A percentile compares a stretch with the other conserved stretches of the same genome.
Conservation (phyloP, 2,113 vertebrate species). For the Leucosticte australis region DNA sequence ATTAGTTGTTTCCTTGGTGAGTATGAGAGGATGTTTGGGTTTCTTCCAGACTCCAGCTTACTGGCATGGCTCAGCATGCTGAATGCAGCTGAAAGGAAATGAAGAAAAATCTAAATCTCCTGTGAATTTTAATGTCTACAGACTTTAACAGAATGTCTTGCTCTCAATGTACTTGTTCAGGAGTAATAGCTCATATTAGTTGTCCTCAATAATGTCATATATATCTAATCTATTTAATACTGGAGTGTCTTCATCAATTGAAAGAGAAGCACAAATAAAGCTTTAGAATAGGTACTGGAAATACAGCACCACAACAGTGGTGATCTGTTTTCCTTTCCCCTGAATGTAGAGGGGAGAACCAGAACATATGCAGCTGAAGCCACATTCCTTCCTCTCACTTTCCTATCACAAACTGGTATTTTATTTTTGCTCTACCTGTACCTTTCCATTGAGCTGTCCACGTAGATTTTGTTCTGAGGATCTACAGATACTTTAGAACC, state of each 20-base stretch:
- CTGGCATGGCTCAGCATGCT: neutral
- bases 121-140: neutral
- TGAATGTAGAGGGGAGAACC: neutral
- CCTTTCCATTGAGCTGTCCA: neutral
- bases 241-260: neutral
- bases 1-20: conserved; percentile 91
- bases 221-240: neutral
- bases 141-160: neutral
- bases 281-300: neutral
- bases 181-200: neutral
- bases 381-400: neutral
- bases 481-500: neutral
- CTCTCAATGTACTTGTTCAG: neutral
- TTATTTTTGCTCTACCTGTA: neutral
- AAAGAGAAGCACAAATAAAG: neutral
- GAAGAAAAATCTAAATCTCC: neutral
- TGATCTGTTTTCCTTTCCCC: neutral
- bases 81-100: neutral
- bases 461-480: neutral
- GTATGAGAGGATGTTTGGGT: conserved; percentile 54
- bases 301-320: neutral
- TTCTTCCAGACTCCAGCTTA: neutral
- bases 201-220: neutral
- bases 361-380: neutral
- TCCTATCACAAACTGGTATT: neutral